A percentile compares a stretch with the other conserved stretches of the same genome.
These are phyloP conservation scores for Drosophila neonasuta DNA, from an alignment of 2,888 invertebrate genomes.

Conservation along the genomic window DNA sequence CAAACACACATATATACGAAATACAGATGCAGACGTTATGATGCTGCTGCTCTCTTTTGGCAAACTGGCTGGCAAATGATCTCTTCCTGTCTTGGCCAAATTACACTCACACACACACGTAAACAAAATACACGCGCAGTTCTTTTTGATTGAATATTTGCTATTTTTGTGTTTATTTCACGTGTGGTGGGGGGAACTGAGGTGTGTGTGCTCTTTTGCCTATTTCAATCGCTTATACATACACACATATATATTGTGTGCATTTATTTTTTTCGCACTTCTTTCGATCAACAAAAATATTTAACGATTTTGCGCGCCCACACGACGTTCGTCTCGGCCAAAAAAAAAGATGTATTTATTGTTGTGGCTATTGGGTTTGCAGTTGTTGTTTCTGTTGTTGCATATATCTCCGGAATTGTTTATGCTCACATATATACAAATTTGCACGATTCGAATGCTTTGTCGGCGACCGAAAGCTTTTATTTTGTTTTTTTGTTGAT, in stretches of 20 bases:
- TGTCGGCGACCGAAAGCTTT: background rate
- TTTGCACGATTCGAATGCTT: constrained; percentile 8
- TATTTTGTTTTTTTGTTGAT: constrained; percentile 18
- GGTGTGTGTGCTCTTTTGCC: constrained; percentile 20
- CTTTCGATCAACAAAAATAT: constrained; percentile 30
- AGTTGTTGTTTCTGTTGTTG: constrained; percentile 2
- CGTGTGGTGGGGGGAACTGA: background rate
- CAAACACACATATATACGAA: constrained; percentile 6
- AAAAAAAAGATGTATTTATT: constrained; percentile 22
- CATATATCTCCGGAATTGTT: constrained; percentile 8
- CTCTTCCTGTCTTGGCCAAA: constrained; percentile 62
- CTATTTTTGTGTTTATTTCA: constrained; percentile 64
- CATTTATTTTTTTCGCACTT: constrained; percentile 50
- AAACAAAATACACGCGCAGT: constrained; percentile 37
- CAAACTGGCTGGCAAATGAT: constrained; percentile 57
- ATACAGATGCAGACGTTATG: constrained; percentile 11
- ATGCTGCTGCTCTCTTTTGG: constrained; percentile 47
- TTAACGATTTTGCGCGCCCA: constrained; percentile 49
- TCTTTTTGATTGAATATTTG: constrained; percentile 65
- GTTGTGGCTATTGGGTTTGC: background rate
- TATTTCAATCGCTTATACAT: constrained; percentile 33
- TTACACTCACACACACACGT: constrained; percentile 28
- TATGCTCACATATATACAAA: constrained; percentile 3
- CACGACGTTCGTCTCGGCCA: constrained; percentile 18
- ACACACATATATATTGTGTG: constrained; percentile 28